These are phyloP conservation scores for Bacillus rossius DNA, from an alignment of 1,140 invertebrate species.

Conservation along the genomic window DNA sequence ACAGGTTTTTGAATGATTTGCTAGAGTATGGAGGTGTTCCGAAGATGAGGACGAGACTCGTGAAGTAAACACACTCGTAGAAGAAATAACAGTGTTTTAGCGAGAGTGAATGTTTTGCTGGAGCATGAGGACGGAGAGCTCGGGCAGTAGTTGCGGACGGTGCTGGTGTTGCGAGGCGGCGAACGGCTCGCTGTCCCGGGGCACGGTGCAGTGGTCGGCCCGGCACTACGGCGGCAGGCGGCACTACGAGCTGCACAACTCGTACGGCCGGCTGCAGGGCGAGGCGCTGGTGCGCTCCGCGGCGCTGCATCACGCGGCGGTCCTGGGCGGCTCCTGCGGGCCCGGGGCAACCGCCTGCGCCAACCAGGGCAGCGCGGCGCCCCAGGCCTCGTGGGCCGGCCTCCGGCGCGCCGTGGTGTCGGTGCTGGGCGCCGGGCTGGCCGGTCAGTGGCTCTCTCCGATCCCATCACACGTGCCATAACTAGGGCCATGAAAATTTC, in stretches of 20 bases:
- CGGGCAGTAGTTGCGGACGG: too few relatives aligned
- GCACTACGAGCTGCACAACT: slow-evolving; percentile 11
- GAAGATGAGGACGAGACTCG: too few relatives aligned
- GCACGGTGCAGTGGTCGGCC: slow-evolving; percentile 6
- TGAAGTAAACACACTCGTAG: too few relatives aligned
- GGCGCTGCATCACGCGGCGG: background rate
- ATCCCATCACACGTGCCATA: too few relatives aligned
- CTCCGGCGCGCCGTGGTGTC: background rate
- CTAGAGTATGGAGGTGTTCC: too few relatives aligned
- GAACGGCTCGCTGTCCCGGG: slow-evolving; percentile 1
- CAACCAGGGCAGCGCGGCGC: background rate
- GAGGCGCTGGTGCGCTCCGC: background rate
- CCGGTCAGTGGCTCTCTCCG: slow-evolving; percentile 43
- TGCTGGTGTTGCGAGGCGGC: background rate
- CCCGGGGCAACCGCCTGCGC: background rate
- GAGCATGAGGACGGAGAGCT: too few relatives aligned
- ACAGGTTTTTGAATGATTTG: too few relatives aligned
- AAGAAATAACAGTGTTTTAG: too few relatives aligned
- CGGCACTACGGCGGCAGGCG: background rate
- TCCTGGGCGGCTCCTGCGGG: background rate
- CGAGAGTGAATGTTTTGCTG: too few relatives aligned
- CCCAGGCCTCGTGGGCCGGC: slow-evolving; percentile 1
- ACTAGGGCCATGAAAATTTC: too few relatives aligned
- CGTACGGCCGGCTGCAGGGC: background rate
- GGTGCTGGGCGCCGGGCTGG: slow-evolving; percentile 25